phyloP scores from a whole-genome alignment of 2,888 invertebrate species.

The Trichopoda pennipes region DNA sequence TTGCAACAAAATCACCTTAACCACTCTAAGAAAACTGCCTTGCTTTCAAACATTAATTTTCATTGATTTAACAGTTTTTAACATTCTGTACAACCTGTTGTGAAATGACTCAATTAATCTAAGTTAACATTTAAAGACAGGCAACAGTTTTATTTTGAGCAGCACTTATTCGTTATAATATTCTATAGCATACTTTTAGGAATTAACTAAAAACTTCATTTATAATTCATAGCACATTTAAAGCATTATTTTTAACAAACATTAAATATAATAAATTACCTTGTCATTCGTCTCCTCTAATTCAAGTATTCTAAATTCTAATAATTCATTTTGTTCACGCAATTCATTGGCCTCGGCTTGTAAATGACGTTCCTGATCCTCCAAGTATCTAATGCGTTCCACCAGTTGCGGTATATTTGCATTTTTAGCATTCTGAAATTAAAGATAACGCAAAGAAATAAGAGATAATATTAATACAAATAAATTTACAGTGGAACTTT shows the following conservation, averaged over 20 bases:
- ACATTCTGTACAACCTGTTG: not conserved
- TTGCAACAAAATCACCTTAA: too few relatives aligned
- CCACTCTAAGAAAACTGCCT: too few relatives aligned
- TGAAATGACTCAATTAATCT: not conserved
- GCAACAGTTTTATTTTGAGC: conserved; percentile 6
- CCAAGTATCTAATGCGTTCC: conserved; percentile 81
- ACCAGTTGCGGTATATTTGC: conserved; percentile 77
- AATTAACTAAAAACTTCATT: not conserved
- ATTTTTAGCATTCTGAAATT: conserved; percentile 75
- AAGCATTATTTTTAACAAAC: not conserved
- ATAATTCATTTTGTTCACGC: conserved; percentile 89
- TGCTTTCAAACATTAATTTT: too few relatives aligned
- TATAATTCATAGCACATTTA: conserved; percentile 50
- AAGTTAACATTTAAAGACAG: not conserved
- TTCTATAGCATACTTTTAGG: conserved; percentile 7
- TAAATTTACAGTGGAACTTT: not conserved
- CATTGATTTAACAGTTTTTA: not conserved
- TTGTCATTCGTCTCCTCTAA: conserved; percentile 85
- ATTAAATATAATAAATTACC: conserved; percentile 72
- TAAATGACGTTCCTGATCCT: conserved; percentile 83
- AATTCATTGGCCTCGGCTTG: conserved; percentile 87
- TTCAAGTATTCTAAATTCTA: conserved; percentile 90
- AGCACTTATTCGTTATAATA: not conserved
- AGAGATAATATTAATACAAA: not conserved
- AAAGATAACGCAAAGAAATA: not conserved